Percentiles rank a stretch among this genome's conserved stretches.
Conservation (phyloP, 2,113 vertebrate species). For the Tachysurus fulvidraco region DNA sequence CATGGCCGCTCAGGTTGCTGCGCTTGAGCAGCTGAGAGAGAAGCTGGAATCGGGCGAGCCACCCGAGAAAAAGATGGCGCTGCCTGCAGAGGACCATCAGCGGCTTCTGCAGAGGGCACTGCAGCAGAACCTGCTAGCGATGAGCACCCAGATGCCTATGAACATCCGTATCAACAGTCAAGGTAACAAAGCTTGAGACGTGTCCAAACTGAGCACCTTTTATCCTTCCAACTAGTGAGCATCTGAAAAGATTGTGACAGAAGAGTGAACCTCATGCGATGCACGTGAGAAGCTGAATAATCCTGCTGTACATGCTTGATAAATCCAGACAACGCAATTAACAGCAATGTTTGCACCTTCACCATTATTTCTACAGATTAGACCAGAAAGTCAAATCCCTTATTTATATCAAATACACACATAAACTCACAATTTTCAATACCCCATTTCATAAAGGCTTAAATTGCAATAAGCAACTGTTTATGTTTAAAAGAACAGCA, state of each 20-base stretch:
- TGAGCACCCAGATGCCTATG: conserved; percentile 95
- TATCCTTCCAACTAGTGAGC: neutral
- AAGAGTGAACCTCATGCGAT: neutral
- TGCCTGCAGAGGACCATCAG: conserved; percentile 88
- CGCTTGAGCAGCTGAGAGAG: conserved; percentile 93
- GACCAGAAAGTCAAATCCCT: too few relatives aligned
- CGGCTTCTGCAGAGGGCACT: conserved; percentile 88
- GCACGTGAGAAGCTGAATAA: neutral
- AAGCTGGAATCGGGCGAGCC: conserved; percentile 92
- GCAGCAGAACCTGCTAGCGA: conserved; percentile 95
- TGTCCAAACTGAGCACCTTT: neutral
- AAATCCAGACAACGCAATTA: neutral
- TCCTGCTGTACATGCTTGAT: neutral
- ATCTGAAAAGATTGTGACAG: neutral
- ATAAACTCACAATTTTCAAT: too few relatives aligned
- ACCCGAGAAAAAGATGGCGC: conserved; percentile 91
- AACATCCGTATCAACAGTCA: conserved; percentile 96
- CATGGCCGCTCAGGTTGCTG: conserved; percentile 83
- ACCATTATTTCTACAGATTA: too few relatives aligned
- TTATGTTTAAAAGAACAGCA: neutral
- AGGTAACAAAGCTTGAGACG: conserved; percentile 68
- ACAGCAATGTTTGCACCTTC: too few relatives aligned
- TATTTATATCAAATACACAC: too few relatives aligned
- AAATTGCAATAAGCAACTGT: neutral
- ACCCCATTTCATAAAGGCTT: too few relatives aligned